phyloP scores from a whole-genome alignment of 2,113 vertebrate genomes.

The Monopterus albus region DNA sequence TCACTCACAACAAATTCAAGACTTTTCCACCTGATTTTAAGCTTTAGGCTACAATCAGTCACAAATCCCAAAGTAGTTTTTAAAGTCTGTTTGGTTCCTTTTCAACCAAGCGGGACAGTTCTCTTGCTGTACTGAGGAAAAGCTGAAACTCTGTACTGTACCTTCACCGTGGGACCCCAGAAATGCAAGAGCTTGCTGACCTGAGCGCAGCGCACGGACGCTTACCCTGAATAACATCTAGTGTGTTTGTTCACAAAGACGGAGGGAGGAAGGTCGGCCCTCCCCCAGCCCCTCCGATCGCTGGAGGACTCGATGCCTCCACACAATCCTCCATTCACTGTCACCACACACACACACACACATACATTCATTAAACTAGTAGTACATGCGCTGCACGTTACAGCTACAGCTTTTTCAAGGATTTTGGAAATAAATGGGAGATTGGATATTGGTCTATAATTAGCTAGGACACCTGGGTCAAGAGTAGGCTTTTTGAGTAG shows the following conservation, averaged over 20 bases:
- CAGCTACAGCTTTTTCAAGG: no score
- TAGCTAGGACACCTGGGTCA: no score
- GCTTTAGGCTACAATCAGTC: not conserved
- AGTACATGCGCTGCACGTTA: no score
- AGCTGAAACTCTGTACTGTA: not conserved
- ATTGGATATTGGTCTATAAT: no score
- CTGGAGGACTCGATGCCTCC: constrained; percentile 81
- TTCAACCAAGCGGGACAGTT: no score
- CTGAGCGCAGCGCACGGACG: constrained; percentile 27
- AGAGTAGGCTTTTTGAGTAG: no score
- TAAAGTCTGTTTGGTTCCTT: not conserved
- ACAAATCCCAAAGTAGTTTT: not conserved
- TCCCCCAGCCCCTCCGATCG: constrained; percentile 88
- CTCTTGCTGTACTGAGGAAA: not conserved
- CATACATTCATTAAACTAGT: no score
- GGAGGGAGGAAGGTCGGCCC: constrained; percentile 49
- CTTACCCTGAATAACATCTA: constrained; percentile 77
- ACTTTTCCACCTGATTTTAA: not conserved
- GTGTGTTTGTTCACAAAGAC: constrained; percentile 77
- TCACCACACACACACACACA: constrained; percentile 19
- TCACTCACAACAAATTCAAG: not conserved
- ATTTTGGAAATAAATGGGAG: no score
- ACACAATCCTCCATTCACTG: constrained; percentile 90
- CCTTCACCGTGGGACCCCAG: not conserved
- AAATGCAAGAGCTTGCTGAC: not conserved